Conservation (phyloP, 2,113 vertebrate species). For the Lates calcarifer region DNA sequence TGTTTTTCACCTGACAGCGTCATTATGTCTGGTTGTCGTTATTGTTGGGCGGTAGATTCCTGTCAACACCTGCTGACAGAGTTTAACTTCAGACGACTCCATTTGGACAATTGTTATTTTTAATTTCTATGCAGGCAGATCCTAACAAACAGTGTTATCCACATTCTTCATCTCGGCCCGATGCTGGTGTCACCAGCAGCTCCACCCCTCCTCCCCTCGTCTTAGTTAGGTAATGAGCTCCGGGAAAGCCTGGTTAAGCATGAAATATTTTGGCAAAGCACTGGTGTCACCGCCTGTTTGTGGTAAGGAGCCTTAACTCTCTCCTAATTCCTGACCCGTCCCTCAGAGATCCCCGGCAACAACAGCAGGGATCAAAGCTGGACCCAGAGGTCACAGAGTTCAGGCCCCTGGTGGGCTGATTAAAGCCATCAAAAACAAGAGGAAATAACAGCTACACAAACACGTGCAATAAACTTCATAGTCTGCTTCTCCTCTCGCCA, state of each 20-base stretch:
- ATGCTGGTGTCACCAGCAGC: conserved; percentile 51
- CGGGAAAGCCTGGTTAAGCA: conserved; percentile 41
- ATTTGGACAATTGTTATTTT: conserved; percentile 60
- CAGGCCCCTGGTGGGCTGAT: conserved; percentile 46
- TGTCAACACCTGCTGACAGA: conserved; percentile 39
- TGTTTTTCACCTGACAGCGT: conserved; percentile 33
- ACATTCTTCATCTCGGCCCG: conserved; percentile 70
- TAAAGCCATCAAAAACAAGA: conserved; percentile 44
- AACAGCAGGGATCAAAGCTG: conserved; percentile 49
- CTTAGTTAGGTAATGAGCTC: conserved; percentile 28
- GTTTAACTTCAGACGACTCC: conserved; percentile 27
- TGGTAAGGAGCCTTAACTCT: neutral
- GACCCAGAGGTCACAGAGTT: conserved; percentile 58
- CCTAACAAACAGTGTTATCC: conserved; percentile 68
- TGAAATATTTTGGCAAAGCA: conserved; percentile 54
- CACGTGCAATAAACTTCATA: conserved; percentile 42
- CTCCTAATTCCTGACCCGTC: conserved; percentile 54
- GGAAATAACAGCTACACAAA: conserved; percentile 22
- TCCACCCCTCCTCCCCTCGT: neutral
- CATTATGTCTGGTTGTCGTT: conserved; percentile 11
- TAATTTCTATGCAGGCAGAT: conserved; percentile 58
- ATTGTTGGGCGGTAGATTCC: neutral
- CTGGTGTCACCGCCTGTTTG: conserved; percentile 42
- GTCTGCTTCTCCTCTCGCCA: neutral
- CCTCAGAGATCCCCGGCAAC: conserved; percentile 57